Evolutionary conservation across 1,140 invertebrate genomes (phyloP).

Genomic region (Leguminivora glycinivorella): DNA sequence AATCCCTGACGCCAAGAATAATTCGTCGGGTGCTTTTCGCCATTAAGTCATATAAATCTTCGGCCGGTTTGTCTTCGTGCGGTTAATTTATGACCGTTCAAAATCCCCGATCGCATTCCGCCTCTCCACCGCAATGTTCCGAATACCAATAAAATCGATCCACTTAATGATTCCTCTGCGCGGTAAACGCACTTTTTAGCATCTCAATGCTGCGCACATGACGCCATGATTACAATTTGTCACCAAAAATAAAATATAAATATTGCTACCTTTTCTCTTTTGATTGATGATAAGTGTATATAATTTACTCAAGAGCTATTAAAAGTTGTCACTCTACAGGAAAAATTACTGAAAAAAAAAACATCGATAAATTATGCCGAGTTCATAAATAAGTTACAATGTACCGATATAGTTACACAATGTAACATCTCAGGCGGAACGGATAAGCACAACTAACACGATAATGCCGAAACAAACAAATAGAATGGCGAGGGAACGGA

Average conservation of each 20-base stretch:
- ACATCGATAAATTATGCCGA: constrained; percentile 12
- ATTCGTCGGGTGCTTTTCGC: constrained; percentile 21
- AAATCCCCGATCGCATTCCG: constrained; percentile 30
- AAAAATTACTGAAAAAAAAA: constrained; percentile 19
- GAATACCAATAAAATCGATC: constrained; percentile 29
- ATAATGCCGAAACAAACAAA: constrained; percentile 67
- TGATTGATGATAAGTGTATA: constrained; percentile 21
- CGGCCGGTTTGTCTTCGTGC: constrained; percentile 30
- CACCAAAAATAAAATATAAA: constrained; percentile 19
- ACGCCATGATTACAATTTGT: constrained; percentile 9
- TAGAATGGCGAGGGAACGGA: constrained; percentile 62
- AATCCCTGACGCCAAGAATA: constrained; percentile 23
- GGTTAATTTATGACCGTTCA: constrained; percentile 36
- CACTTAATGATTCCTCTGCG: constrained; percentile 18
- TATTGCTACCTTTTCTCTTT: constrained; percentile 8
- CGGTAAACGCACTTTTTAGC: constrained; percentile 2
- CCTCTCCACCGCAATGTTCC: constrained; percentile 12
- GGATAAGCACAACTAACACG: constrained; percentile 52
- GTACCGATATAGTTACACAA: constrained; percentile 10
- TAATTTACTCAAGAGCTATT: constrained; percentile 22
- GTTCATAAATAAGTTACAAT: background rate
- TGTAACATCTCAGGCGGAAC: constrained; percentile 41
- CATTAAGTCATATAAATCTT: constrained; percentile 40
- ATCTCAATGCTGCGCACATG: background rate
- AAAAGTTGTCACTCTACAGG: constrained; percentile 24